These are phyloP conservation scores for Rhincodon typus DNA, from an alignment of 2,797 vertebrate species.

Conservation along the genomic window DNA sequence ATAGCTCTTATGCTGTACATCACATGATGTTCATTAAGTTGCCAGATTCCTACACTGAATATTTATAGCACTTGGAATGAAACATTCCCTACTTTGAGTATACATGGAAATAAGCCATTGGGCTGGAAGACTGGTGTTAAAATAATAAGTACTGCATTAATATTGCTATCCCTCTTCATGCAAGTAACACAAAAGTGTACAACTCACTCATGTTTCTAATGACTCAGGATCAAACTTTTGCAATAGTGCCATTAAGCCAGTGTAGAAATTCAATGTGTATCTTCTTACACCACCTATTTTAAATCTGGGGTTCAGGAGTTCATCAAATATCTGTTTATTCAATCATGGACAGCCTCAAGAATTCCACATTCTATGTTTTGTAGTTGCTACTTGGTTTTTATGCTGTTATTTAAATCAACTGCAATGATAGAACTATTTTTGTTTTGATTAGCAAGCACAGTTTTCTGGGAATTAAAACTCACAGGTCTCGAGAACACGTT, in stretches of 20 bases:
- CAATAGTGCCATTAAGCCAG: too few relatives aligned
- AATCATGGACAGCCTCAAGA: background rate
- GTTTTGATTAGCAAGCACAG: background rate
- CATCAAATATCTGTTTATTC: background rate
- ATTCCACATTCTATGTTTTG: background rate
- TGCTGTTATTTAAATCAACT: background rate
- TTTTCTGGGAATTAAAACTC: background rate
- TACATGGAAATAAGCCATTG: background rate
- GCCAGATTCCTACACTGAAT: background rate
- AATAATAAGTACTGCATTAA: background rate
- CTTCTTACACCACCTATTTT: background rate
- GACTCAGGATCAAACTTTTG: background rate
- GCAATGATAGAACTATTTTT: background rate
- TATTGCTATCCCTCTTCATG: background rate
- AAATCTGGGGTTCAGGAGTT: background rate
- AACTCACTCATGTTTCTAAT: background rate
- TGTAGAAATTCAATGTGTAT: background rate
- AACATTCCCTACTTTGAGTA: background rate
- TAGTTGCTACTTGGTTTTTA: background rate
- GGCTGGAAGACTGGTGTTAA: background rate
- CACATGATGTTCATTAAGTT: background rate
- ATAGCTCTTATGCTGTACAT: background rate
- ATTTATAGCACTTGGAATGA: background rate
- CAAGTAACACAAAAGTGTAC: background rate
- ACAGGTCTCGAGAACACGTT: background rate